Evolutionary conservation across 2,113 vertebrate species (phyloP).

Genomic region (Stegastes partitus): DNA sequence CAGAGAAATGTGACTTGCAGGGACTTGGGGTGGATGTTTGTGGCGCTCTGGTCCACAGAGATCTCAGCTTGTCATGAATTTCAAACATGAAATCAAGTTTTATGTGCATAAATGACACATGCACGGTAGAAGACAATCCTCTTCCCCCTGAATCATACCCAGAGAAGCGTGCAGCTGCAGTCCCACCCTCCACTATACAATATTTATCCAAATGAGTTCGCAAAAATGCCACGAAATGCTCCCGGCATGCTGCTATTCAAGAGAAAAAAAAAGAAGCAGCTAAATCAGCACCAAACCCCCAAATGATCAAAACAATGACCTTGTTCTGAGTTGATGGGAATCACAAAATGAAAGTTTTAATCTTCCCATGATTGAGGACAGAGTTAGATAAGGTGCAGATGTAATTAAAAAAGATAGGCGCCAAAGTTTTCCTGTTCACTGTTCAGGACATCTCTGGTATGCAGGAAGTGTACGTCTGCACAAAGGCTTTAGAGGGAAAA

Average conservation of each 20-base stretch:
- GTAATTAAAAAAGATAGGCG: slow-evolving; percentile 13
- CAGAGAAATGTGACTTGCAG: too few relatives aligned
- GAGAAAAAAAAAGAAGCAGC: neutral
- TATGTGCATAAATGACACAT: too few relatives aligned
- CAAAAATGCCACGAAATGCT: slow-evolving; percentile 1
- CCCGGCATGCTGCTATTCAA: neutral
- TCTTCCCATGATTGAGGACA: slow-evolving; percentile 5
- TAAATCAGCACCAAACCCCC: slow-evolving; percentile 32
- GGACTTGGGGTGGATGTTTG: too few relatives aligned
- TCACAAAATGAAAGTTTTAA: slow-evolving; percentile 28
- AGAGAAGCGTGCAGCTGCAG: neutral
- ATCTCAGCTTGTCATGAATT: too few relatives aligned
- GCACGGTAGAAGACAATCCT: too few relatives aligned
- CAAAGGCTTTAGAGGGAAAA: neutral
- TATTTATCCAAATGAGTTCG: slow-evolving; percentile 41
- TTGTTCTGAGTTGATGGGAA: slow-evolving; percentile 20
- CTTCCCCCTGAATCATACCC: too few relatives aligned
- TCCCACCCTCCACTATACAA: slow-evolving; percentile 12
- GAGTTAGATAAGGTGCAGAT: slow-evolving; percentile 33
- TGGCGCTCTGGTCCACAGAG: too few relatives aligned
- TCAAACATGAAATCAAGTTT: too few relatives aligned
- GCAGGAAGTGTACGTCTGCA: neutral
- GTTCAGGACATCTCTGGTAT: neutral
- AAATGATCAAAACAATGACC: slow-evolving; percentile 30
- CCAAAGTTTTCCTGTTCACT: neutral